Base-by-base conservation (phyloP, 2,113 vertebrate species). In the Phylloscopus trochilus region DNA sequence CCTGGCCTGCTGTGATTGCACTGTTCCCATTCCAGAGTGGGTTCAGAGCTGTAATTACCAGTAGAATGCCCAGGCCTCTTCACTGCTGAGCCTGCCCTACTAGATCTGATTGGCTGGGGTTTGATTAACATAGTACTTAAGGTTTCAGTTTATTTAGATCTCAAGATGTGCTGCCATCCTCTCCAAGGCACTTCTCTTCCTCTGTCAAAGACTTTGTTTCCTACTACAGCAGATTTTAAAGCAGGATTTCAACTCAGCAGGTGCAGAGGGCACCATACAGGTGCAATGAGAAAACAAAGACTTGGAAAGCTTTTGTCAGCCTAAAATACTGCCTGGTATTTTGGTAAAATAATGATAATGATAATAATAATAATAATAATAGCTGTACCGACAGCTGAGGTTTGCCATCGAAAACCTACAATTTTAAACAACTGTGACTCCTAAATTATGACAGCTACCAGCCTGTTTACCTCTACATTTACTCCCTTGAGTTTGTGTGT, bases 271-370 rank as follows among this genome's bases (percentile, higher is more conserved):
- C 44, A 69, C 73, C 90, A 24, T 74, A 93, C 56, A 96, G 58
- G 88, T 95, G 51, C 83, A 89, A 87, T 37, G 90, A 97, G 95
- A 97, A 98, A 97, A 97, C 92, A 97, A 95, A 96, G 96, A 92
- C 69, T 77, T 91, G 92, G 85, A 95, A 97, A 78, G 56, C 78
- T 96, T 97, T 95, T 95, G 56, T 96, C 92, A 97, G 94, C 53
- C 89, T 95, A 92, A 96, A 97, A 97, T 95, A 94, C 94, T 94
- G 77, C 92, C 93, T 94, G 53, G 87, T 62, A 62, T 62, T 94
- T 96, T 97, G 91, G 94, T 97, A 94, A 97, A 98, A 98, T 95
- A 97, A 97, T 96, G 93, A 93, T 95, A 97, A 96, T 95, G 96
- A 96, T 97, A 91, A 51, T 31, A 67, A 14, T 14, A 98, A 96